These are phyloP conservation scores for Thalpophila matura DNA, from an alignment of 2,888 invertebrate genomes.

Conservation along the genomic window DNA sequence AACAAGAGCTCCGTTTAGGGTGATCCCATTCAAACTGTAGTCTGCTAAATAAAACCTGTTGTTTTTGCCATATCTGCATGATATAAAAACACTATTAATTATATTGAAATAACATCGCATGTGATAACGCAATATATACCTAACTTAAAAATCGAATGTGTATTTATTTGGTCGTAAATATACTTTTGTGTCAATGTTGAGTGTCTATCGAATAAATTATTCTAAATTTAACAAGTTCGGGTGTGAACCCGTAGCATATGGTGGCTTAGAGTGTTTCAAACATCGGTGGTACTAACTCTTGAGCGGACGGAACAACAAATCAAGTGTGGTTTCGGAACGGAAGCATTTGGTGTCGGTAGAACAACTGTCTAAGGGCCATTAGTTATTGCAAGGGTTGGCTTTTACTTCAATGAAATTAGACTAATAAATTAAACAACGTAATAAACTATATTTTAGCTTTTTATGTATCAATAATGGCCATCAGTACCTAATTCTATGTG, in stretches of 20 bases:
- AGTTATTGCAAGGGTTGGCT: conserved; percentile 76
- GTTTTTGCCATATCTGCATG: conserved; percentile 60
- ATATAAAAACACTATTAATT: conserved; percentile 49
- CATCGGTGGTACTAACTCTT: conserved; percentile 79
- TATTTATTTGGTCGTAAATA: conserved; percentile 40
- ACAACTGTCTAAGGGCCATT: conserved; percentile 82
- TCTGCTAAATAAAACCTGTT: conserved; percentile 82
- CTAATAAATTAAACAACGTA: conserved; percentile 59
- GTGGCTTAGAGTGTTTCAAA: conserved; percentile 80
- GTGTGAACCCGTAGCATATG: conserved; percentile 80
- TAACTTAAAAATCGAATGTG: conserved; percentile 17
- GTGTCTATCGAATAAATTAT: conserved; percentile 64
- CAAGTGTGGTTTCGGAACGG: conserved; percentile 86
- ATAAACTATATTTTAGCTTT: conserved; percentile 51
- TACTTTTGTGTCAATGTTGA: conserved; percentile 55
- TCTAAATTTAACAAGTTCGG: conserved; percentile 72
- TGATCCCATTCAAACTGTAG: conserved; percentile 86
- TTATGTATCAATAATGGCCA: conserved; percentile 29
- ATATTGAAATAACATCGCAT: conserved; percentile 34
- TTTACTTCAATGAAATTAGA: conserved; percentile 65
- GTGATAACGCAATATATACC: conserved; percentile 30
- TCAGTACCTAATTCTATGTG: background rate
- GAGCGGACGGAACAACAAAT: conserved; percentile 85
- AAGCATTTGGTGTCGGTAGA: conserved; percentile 76
- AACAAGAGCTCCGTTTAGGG: conserved; percentile 88